Base-by-base conservation (phyloP, 2,888 invertebrate genomes). In the Leptarthrus brevirostris region DNA sequence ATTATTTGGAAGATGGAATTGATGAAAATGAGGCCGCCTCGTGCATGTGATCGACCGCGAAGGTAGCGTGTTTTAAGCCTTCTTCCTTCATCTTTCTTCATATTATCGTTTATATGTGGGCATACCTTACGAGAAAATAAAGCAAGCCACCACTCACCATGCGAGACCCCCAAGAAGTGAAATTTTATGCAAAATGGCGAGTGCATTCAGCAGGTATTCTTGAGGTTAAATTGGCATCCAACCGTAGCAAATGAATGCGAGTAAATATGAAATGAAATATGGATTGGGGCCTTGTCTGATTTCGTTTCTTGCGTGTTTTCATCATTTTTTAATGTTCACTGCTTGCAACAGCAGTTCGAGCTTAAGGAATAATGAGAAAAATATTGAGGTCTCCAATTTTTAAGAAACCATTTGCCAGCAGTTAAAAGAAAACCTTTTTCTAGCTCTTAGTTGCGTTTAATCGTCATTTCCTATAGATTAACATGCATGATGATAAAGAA, bases 1-100 rank as follows among this genome's bases (percentile, higher is more conserved):
- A 75, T 75, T 75, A 75, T 70, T 75, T 73, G 56, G 70, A 34
- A 34, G 73, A 54, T 30, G 66, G 22, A 71, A 36, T 71, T 30
- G 54, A 36, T 36, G 40, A 20, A 54, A 71, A 40, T 71, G 54
- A 40, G 71, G 71, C 40, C 71, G 52, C 61, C 61, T n/a, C 44
- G 30, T 47, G 24, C n/a, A n/a, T n/a, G n/a, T n/a, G n/a, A n/a
- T n/a, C 20, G 40, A 61, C 36, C 22, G 61, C 56, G 16, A 36
- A 18, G 49, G 49, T 66, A 53, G 26, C 66, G 47, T 66, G 66
- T 26, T 18, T 30, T 66, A 47, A 44, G 49, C 44, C 49, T 22
- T 12, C 14, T n/a, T 30, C 8, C 8, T 30, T 30, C 30, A 30
- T 6, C 4, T 30, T 30, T 30, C 5, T 30, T 30, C 30, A 30